Base-by-base conservation (phyloP, 2,888 invertebrate species). In the Drosophila austrosaltans region DNA sequence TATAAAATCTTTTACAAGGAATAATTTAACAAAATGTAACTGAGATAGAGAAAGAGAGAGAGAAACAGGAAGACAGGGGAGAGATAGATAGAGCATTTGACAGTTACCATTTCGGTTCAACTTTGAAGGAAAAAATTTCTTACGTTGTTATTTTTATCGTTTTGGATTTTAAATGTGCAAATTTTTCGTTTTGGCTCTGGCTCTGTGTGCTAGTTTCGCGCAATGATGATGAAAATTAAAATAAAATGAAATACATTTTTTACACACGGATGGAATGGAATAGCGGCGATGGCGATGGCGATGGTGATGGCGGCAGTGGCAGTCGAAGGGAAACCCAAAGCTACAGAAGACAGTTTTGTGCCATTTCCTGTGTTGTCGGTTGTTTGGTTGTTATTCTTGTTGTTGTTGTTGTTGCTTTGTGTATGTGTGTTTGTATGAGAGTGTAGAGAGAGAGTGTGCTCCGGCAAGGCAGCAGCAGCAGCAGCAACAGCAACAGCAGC, bases 181-280 rank as follows among this genome's bases (percentile, higher is more conserved):
- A 81, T 75, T 77, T 83, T 83, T 76, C 70, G 69, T 71, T 69
- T 56, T 67, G 44, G 48, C 6, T 6, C 36, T 16, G 22, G 20
- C 67, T 74, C 71, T 79, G 86, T 74, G 86, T 74, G 86, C 88
- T 84, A 87, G 86, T 84, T 84, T 84, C 79, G 79, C 72, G 87
- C 78, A 87, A 89, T 89, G 85, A 85, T 87, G 87, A 87, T 85
- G 87, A 87, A 87, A 89, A 87, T 89, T 89, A 87, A 87, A 87
- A 85, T 81, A 85, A 87, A 87, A 85, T 89, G 87, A 85, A 85
- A 85, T 85, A 87, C 89, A 87, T 82, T 87, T 87, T 87, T 85
- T 76, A 85, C 75, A 78, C 39, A 66, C 16, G 63, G 20, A 64
- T 32, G 66, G 5, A 66, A 64, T 32, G 66, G 5, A 63, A 36